phyloP scores from a whole-genome alignment of 2,797 vertebrate genomes.

The Fringilla coelebs region DNA sequence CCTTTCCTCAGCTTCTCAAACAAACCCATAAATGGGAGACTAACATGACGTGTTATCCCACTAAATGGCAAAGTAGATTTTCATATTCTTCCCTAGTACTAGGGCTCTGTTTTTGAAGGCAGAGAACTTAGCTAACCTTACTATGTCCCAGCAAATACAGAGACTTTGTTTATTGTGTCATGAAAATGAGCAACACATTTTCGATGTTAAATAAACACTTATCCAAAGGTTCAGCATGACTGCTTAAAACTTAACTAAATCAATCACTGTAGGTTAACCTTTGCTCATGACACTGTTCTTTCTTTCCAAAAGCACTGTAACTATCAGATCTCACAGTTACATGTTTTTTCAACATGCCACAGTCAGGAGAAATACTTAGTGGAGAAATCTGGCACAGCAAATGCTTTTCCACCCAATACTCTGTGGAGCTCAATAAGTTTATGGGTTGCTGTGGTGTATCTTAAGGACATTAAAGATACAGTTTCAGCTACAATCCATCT shows the following conservation, averaged over 20 bases:
- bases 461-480: constrained; percentile 50
- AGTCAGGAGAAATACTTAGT: constrained; percentile 50
- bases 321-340: constrained; percentile 17
- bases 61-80: not conserved
- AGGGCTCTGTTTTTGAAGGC: not conserved
- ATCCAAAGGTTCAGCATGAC: constrained; percentile 43
- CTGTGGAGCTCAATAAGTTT: constrained; percentile 17
- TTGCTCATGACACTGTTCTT: constrained; percentile 1
- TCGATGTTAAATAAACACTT: constrained; percentile 63
- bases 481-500: constrained; percentile 49
- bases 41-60: not conserved
- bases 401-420: constrained; percentile 26
- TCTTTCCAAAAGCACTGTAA: not conserved
- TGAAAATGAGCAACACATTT: constrained; percentile 40
- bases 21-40: not conserved
- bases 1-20: not conserved
- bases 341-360: constrained; percentile 34
- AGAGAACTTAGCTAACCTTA: constrained; percentile 26
- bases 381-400: constrained; percentile 34
- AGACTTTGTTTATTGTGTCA: constrained; percentile 50
- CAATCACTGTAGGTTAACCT: constrained; percentile 61
- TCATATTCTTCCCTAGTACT: not conserved
- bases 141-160: constrained; percentile 47
- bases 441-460: constrained; percentile 28
- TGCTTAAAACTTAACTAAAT: constrained; percentile 59